phyloP scores from a whole-genome alignment of 2,888 invertebrate genomes.

The Andrena haemorrhoa region DNA sequence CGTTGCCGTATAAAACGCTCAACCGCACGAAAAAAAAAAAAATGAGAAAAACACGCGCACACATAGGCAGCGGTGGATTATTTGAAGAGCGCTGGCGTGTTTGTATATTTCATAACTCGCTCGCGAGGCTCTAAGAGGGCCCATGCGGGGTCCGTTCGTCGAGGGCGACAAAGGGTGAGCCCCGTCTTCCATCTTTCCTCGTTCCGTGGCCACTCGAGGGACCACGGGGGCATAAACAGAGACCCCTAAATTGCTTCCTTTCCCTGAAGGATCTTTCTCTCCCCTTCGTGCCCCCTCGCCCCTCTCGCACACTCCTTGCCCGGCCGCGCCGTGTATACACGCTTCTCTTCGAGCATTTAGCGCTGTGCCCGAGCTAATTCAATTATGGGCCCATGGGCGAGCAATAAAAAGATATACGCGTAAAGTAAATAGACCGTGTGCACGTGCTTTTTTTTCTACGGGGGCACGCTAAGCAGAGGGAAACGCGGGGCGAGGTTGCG shows the following conservation, averaged over 20 bases:
- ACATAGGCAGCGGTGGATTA: slow-evolving; percentile 68
- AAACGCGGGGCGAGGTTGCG: not conserved
- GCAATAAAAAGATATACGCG: slow-evolving; percentile 56
- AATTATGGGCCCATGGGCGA: slow-evolving; percentile 61
- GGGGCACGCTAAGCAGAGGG: slow-evolving; percentile 37
- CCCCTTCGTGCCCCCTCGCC: not conserved
- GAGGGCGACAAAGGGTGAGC: slow-evolving; percentile 59
- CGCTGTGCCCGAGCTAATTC: slow-evolving; percentile 66
- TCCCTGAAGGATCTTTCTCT: slow-evolving; percentile 47
- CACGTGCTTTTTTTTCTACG: slow-evolving; percentile 32
- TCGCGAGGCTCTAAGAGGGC: slow-evolving; percentile 66
- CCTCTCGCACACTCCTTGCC: not conserved
- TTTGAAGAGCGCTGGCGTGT: slow-evolving; percentile 78
- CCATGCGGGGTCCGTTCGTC: slow-evolving; percentile 54
- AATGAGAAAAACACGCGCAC: not conserved
- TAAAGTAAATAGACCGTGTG: slow-evolving; percentile 49
- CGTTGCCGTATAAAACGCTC: slow-evolving; percentile 63
- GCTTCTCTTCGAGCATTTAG: slow-evolving; percentile 62
- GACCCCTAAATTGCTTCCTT: slow-evolving; percentile 74
- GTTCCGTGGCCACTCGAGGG: slow-evolving; percentile 32
- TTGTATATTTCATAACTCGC: slow-evolving; percentile 83
- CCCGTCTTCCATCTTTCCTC: slow-evolving; percentile 18
- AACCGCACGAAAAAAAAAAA: not conserved
- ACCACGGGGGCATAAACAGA: slow-evolving; percentile 69
- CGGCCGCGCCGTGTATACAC: slow-evolving; percentile 14